Conservation (phyloP, 2,797 vertebrate genomes). For the Ispidina picta region DNA sequence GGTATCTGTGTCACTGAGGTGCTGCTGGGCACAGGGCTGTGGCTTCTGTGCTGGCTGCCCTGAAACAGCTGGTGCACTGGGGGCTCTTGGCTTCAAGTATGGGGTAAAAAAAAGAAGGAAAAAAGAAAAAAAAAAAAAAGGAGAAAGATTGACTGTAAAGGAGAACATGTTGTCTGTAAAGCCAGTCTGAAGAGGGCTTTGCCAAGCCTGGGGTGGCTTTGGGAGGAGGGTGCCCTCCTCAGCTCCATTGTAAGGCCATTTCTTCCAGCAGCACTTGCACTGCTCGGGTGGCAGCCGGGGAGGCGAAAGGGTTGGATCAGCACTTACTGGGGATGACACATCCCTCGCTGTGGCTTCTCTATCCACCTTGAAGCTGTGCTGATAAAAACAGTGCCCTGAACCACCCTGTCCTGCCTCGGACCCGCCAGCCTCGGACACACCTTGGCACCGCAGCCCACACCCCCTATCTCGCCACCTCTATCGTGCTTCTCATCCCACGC, state of each 20-base stretch:
- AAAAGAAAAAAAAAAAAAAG: background rate
- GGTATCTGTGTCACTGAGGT: background rate
- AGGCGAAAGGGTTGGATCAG: background rate
- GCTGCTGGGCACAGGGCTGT: background rate
- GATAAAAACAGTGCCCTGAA: background rate
- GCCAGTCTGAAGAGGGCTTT: background rate
- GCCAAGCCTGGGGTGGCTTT: accelerated
- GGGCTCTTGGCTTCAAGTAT: background rate
- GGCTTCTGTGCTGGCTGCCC: background rate
- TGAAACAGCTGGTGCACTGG: accelerated
- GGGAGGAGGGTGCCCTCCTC: background rate
- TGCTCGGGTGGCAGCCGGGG: background rate
- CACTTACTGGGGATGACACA: background rate
- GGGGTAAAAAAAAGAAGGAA: background rate
- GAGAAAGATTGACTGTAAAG: background rate
- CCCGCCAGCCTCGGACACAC: background rate
- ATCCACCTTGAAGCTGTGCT: background rate
- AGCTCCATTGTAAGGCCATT: background rate
- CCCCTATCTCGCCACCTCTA: background rate
- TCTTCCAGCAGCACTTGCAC: background rate
- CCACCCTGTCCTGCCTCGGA: background rate
- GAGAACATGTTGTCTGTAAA: background rate
- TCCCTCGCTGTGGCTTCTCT: background rate
- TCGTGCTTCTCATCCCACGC: conserved; percentile 20
- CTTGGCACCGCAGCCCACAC: conserved; percentile 29